Evolutionary conservation across 2,113 vertebrate species (phyloP).

Genomic region (Notothenia coriiceps): DNA sequence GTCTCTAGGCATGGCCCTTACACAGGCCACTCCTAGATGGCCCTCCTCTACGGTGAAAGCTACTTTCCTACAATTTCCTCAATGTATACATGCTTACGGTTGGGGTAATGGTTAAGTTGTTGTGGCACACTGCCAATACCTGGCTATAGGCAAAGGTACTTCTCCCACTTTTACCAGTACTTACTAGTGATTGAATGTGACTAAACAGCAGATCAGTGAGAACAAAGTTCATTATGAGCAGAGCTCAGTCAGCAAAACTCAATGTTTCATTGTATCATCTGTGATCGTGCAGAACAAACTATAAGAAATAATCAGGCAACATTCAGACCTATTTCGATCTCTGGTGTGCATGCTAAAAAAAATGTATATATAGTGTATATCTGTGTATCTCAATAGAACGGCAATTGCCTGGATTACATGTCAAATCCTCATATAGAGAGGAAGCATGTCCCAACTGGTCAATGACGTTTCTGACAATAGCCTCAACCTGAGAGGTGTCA

Average conservation of each 20-base stretch:
- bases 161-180: not conserved
- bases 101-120: not conserved
- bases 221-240: not conserved
- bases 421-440: not conserved
- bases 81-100: no score
- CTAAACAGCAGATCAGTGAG: constrained; percentile 1
- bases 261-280: not conserved
- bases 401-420: not conserved
- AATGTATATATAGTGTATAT: not conserved
- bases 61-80: not conserved
- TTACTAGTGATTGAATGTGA: constrained; percentile 2
- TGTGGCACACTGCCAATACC: constrained; percentile 7
- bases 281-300: not conserved
- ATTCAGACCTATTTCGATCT: no score
- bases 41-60: not conserved
- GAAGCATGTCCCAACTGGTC: not conserved
- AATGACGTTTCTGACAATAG: not conserved
- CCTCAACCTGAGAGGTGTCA: not conserved
- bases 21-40: not conserved
- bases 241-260: not conserved
- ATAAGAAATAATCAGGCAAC: not conserved
- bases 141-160: constrained; percentile 1
- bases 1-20: not conserved
- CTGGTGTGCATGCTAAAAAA: not conserved
- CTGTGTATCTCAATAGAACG: not conserved